Percentiles rank a stretch among this genome's conserved stretches.
These are phyloP conservation scores for Tachysurus vachellii DNA, from an alignment of 2,113 vertebrate species.

Conservation along the genomic window DNA sequence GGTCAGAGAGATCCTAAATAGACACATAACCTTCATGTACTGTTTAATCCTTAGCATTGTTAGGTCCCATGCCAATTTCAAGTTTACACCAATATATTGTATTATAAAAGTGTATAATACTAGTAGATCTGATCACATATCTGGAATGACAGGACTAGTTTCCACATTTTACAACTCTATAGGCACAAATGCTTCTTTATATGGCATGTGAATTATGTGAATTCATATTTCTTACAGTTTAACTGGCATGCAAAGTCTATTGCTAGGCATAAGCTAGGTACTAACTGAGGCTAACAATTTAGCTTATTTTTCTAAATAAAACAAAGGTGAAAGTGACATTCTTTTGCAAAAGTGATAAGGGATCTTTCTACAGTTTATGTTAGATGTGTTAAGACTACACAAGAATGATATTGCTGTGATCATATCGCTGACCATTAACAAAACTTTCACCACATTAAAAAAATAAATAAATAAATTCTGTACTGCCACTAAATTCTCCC, in stretches of 20 bases:
- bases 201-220: too few species aligned
- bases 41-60: not conserved
- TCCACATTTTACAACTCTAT: not conserved
- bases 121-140: not conserved
- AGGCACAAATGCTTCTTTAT: not conserved
- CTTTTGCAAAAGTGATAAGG: not conserved
- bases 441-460: not conserved
- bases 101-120: not conserved
- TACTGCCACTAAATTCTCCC: not conserved
- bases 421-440: not conserved
- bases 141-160: not conserved
- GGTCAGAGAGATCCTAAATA: constrained; percentile 2
- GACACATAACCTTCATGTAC: not conserved
- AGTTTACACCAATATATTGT: not conserved
- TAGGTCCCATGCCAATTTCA: not conserved
- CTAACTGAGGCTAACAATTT: not conserved
- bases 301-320: not conserved
- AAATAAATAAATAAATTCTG: not conserved
- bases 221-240: not conserved
- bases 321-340: not conserved
- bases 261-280: not conserved
- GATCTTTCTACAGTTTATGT: not conserved
- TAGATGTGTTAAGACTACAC: not conserved
- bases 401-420: too few species aligned
- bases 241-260: not conserved